phyloP scores from a whole-genome alignment of 2,113 vertebrate genomes.

The Corythaixoides concolor region DNA sequence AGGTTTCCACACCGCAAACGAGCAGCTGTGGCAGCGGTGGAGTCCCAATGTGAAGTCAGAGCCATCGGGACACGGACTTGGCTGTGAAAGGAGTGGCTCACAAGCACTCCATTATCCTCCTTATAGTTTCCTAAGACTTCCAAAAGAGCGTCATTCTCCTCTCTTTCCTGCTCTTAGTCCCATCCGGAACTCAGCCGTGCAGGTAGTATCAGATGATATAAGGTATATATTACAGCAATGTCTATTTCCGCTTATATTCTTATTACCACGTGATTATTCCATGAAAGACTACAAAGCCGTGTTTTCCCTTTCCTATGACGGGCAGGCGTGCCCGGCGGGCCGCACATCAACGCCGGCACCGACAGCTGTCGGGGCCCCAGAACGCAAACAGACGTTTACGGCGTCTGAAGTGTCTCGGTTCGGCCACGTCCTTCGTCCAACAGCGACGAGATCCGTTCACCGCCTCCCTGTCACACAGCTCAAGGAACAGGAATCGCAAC shows the following conservation, averaged over 20 bases:
- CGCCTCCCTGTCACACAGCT: no score
- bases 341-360: no score
- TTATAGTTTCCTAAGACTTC: not conserved
- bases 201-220: accelerated
- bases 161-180: not conserved
- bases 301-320: no score
- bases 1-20: accelerated
- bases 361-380: no score
- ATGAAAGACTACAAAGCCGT: not conserved
- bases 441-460: no score
- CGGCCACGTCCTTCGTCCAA: no score
- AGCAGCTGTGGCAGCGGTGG: accelerated
- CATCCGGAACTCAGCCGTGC: accelerated
- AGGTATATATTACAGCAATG: accelerated
- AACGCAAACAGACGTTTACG: no score
- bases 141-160: not conserved
- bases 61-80: accelerated
- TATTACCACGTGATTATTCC: accelerated
- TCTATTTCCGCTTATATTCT: accelerated
- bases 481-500: no score
- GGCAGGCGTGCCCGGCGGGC: no score
- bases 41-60: not conserved
- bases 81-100: accelerated
- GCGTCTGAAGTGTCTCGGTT: no score
- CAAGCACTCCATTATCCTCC: accelerated